Conservation (phyloP, 2,888 invertebrate species). For the Drosophila meridiana region DNA sequence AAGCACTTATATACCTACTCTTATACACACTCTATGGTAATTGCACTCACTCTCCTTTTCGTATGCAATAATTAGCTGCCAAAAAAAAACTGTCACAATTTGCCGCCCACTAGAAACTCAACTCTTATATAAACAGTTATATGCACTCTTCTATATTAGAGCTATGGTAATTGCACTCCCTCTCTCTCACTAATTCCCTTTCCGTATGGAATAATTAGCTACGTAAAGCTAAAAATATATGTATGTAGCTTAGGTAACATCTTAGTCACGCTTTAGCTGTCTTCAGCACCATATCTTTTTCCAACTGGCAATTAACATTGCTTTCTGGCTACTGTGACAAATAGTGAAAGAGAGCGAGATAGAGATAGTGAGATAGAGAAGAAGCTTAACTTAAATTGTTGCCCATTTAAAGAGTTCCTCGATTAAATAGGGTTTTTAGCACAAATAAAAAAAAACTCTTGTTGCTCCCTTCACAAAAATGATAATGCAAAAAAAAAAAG, state of each 20-base stretch:
- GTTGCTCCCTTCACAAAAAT: conserved; percentile 45
- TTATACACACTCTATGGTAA: conserved; percentile 7
- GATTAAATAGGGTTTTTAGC: conserved; percentile 58
- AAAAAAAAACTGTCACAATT: conserved; percentile 25
- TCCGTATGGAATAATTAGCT: conserved; percentile 66
- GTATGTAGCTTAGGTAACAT: conserved; percentile 72
- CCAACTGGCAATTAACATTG: conserved; percentile 69
- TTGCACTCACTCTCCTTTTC: conserved; percentile 4
- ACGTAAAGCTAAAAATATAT: conserved; percentile 33
- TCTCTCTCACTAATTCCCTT: conserved; percentile 19
- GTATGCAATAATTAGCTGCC: conserved; percentile 65
- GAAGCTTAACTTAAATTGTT: conserved; percentile 15
- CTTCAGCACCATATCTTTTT: conserved; percentile 68
- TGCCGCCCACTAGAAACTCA: background rate
- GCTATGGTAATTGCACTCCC: conserved; percentile 68
- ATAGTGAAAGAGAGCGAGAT: conserved; percentile 7
- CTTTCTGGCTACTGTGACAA: conserved; percentile 34
- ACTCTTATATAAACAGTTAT: conserved; percentile 62
- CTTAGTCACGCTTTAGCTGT: conserved; percentile 76
- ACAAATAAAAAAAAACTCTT: conserved; percentile 10
- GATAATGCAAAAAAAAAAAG: conserved; percentile 56
- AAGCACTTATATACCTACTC: background rate
- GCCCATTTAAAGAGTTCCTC: conserved; percentile 35
- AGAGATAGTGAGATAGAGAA: background rate
- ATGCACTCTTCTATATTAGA: conserved; percentile 4